These are phyloP conservation scores for Lypha dubia DNA, from an alignment of 2,888 invertebrate genomes.

Conservation along the genomic window DNA sequence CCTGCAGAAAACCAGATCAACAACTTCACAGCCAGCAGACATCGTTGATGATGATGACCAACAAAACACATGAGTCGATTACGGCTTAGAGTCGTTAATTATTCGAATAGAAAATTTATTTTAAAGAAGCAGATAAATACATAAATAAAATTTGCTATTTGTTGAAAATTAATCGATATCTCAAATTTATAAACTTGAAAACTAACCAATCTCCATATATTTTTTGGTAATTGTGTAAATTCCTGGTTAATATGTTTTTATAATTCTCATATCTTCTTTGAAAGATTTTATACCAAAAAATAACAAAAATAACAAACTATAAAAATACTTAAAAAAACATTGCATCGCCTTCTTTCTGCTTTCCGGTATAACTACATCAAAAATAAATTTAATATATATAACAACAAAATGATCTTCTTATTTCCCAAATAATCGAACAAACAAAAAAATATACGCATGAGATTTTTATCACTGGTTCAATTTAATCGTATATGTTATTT, in stretches of 20 bases:
- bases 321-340: not conserved
- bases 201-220: no score
- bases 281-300: no score
- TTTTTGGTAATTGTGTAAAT: no score
- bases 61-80: slow-evolving; percentile 15
- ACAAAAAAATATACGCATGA: not conserved
- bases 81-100: slow-evolving; percentile 33
- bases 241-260: no score
- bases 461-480: slow-evolving; percentile 34
- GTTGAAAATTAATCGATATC: no score
- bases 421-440: slow-evolving; percentile 12
- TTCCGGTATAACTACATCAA: not conserved
- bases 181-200: no score
- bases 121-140: no score
- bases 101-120: slow-evolving; percentile 38
- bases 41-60: slow-evolving; percentile 40
- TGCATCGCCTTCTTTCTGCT: not conserved
- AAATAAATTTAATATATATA: not conserved
- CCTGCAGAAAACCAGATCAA: slow-evolving; percentile 67
- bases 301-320: no score
- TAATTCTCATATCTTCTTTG: no score
- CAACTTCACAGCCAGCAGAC: slow-evolving; percentile 55
- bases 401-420: not conserved
- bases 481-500: slow-evolving; percentile 34
- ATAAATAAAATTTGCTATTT: no score